phyloP scores from a whole-genome alignment of 2,888 invertebrate genomes.

The Helobdella robusta region DNA sequence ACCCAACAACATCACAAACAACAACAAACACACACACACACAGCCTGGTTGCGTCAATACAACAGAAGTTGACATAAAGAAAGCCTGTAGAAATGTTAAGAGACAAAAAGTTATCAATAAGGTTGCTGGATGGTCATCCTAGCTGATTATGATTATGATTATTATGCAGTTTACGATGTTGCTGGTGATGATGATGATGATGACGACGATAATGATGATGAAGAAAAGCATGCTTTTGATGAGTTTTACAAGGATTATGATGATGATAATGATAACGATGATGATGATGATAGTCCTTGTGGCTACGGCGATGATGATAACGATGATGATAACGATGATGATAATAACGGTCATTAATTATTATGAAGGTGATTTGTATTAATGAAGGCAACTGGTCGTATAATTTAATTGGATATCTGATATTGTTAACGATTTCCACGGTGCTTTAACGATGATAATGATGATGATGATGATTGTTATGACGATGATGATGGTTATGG shows the following conservation, averaged over 20 bases:
- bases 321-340: constrained; percentile 3
- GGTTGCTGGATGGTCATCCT: no score
- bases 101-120: constrained; percentile 8
- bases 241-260: not conserved
- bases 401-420: no score
- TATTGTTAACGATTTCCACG: no score
- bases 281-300: not conserved
- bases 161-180: not conserved
- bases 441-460: not conserved
- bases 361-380: not conserved
- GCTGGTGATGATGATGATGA: not conserved
- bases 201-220: constrained; percentile 1
- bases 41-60: constrained; percentile 97
- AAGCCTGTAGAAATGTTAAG: constrained; percentile 62
- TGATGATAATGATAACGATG: not conserved
- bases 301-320: not conserved
- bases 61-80: constrained; percentile 94
- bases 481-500: not conserved
- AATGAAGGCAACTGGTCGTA: no score
- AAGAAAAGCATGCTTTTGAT: not conserved
- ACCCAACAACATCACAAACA: no score
- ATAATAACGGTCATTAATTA: not conserved
- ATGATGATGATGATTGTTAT: constrained; percentile 1
- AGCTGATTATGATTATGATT: not conserved
- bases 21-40: no score